phyloP scores from a whole-genome alignment of 2,113 vertebrate genomes.

The Addax nasomaculatus region DNA sequence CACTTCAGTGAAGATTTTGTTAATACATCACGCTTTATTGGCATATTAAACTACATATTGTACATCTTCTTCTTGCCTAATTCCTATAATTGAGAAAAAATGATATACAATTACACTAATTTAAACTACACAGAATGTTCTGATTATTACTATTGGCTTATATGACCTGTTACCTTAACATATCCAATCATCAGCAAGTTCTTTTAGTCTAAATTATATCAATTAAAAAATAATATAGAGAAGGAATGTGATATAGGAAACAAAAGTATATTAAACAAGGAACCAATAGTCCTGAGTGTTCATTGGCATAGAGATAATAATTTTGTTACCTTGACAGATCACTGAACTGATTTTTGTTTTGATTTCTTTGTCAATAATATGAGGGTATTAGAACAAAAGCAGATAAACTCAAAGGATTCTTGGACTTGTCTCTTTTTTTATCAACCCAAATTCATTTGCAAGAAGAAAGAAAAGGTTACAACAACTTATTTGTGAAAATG shows the following conservation, averaged over 20 bases:
- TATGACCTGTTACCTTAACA: constrained; percentile 39
- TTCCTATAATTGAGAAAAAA: constrained; percentile 57
- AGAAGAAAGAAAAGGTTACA: not conserved
- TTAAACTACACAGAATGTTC: constrained; percentile 59
- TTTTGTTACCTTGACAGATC: not conserved
- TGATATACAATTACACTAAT: constrained; percentile 64
- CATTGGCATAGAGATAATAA: not conserved
- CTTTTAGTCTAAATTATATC: constrained; percentile 30
- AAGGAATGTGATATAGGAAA: not conserved
- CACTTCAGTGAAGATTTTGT: constrained; percentile 47
- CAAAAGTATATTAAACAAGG: not conserved
- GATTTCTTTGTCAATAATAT: not conserved
- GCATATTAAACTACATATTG: constrained; percentile 54
- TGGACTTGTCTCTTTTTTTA: not conserved
- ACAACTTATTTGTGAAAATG: not conserved
- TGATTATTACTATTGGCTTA: constrained; percentile 43
- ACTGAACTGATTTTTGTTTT: not conserved
- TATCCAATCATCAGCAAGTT: constrained; percentile 38
- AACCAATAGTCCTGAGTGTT: not conserved
- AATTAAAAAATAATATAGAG: not conserved
- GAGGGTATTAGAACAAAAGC: not conserved
- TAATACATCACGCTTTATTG: constrained; percentile 57
- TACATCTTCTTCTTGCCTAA: constrained; percentile 42
- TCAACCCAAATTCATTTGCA: not conserved
- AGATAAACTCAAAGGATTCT: not conserved